phyloP scores from a whole-genome alignment of 2,113 vertebrate species.

The Syrrhaptes paradoxus region DNA sequence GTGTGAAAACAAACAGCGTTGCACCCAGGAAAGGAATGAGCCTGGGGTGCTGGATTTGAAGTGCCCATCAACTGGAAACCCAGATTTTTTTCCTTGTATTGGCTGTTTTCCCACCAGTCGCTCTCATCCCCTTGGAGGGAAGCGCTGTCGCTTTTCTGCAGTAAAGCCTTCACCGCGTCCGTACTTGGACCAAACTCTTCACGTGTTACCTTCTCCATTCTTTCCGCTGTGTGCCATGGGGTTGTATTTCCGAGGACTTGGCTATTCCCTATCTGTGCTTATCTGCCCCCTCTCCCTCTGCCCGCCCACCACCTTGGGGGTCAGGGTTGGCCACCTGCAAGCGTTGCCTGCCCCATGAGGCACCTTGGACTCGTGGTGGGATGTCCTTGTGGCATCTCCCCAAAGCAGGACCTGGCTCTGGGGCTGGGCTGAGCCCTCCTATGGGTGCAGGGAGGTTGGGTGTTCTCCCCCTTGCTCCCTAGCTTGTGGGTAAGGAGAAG shows the following conservation, averaged over 20 bases:
- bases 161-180: background rate
- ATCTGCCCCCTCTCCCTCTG: background rate
- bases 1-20: background rate
- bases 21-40: background rate
- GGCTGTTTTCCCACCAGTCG: background rate
- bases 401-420: background rate
- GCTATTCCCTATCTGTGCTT: background rate
- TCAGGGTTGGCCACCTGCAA: background rate
- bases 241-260: background rate
- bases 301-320: background rate
- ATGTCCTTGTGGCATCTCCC: rapidly evolving
- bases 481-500: background rate
- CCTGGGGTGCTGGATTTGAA: background rate
- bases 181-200: rapidly evolving
- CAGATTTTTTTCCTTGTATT: background rate
- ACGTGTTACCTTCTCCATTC: background rate
- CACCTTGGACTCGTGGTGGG: background rate
- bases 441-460: background rate
- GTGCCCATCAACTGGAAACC: background rate
- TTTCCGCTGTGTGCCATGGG: background rate
- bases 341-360: background rate
- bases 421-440: background rate
- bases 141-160: background rate
- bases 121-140: background rate
- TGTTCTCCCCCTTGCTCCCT: background rate